phyloP scores from a whole-genome alignment of 2,888 invertebrate species.

The Brassicogethes aeneus region DNA sequence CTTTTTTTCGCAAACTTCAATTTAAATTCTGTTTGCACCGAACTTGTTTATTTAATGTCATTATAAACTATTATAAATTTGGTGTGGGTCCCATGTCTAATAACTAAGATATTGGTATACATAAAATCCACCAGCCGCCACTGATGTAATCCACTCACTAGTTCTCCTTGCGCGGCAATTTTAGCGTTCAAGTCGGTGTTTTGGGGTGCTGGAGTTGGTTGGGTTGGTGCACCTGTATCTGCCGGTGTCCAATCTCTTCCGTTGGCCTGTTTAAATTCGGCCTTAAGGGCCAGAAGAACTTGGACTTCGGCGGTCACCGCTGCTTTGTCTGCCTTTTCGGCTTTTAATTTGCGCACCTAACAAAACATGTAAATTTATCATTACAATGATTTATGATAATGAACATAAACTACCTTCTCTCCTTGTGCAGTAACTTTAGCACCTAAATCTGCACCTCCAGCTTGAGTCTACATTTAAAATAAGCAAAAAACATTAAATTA shows the following conservation, averaged over 20 bases:
- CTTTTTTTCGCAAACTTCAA: too few relatives aligned
- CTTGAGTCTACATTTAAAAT: too few relatives aligned
- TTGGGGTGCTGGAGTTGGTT: slow-evolving; percentile 34
- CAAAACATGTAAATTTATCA: slow-evolving; percentile 9
- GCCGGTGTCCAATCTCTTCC: slow-evolving; percentile 49
- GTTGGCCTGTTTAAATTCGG: slow-evolving; percentile 47
- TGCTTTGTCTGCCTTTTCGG: slow-evolving; percentile 47
- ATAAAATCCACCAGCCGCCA: too few relatives aligned
- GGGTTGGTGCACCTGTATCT: slow-evolving; percentile 14
- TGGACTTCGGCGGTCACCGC: slow-evolving; percentile 48
- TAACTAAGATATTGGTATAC: too few relatives aligned
- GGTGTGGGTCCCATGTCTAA: too few relatives aligned
- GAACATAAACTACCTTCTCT: slow-evolving; percentile 37
- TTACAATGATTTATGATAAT: neutral
- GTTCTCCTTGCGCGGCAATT: slow-evolving; percentile 43
- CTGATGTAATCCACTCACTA: too few relatives aligned
- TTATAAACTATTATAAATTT: too few relatives aligned
- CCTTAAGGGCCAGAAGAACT: slow-evolving; percentile 46
- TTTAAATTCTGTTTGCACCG: too few relatives aligned
- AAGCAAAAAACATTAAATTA: too few relatives aligned
- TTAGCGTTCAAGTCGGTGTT: slow-evolving; percentile 13
- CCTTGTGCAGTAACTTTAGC: slow-evolving; percentile 43
- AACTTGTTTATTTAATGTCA: too few relatives aligned
- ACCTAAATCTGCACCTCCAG: slow-evolving; percentile 21
- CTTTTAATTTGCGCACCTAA: slow-evolving; percentile 39